Percentiles rank a stretch among this genome's conserved stretches.
phyloP scores from a whole-genome alignment of 2,888 invertebrate genomes.

The Hemicrepidius hirtus region DNA sequence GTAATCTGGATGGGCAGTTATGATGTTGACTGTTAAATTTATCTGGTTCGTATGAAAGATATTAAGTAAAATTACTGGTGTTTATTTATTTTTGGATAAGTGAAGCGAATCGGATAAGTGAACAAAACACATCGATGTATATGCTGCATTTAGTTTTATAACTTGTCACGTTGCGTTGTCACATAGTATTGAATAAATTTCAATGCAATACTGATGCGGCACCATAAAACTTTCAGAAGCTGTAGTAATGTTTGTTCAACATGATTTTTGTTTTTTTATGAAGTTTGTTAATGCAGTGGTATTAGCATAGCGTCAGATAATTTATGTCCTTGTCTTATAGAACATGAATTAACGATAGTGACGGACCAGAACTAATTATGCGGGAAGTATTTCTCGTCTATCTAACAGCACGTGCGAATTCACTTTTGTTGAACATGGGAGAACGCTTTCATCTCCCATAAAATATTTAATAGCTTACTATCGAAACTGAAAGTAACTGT shows the following conservation, averaged over 20 bases:
- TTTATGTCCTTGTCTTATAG: conserved; percentile 15
- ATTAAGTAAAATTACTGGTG: conserved; percentile 20
- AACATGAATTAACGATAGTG: conserved; percentile 24
- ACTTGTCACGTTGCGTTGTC: too few species aligned
- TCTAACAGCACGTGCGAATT: conserved; percentile 35
- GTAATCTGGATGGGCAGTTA: neutral
- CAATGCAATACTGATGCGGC: neutral
- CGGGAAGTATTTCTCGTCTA: conserved; percentile 14
- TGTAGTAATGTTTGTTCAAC: neutral
- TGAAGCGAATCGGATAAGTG: conserved; percentile 33
- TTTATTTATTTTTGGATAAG: conserved; percentile 32
- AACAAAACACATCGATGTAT: conserved; percentile 41
- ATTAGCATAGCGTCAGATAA: conserved; percentile 6
- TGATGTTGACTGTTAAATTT: neutral
- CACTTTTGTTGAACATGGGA: conserved; percentile 44
- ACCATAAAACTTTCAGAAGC: neutral
- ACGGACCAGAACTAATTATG: conserved; percentile 41
- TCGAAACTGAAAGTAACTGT: conserved; percentile 44
- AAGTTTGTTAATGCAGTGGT: neutral
- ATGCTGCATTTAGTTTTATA: conserved; percentile 19
- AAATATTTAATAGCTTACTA: conserved; percentile 41
- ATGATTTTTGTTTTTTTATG: conserved; percentile 1
- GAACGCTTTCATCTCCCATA: conserved; percentile 40
- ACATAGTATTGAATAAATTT: conserved; percentile 34
- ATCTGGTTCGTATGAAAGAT: conserved; percentile 9